Percentiles rank a stretch among this genome's conserved stretches.
Evolutionary conservation across 2,797 vertebrate species (phyloP).

Genomic region (Numenius phaeopus): DNA sequence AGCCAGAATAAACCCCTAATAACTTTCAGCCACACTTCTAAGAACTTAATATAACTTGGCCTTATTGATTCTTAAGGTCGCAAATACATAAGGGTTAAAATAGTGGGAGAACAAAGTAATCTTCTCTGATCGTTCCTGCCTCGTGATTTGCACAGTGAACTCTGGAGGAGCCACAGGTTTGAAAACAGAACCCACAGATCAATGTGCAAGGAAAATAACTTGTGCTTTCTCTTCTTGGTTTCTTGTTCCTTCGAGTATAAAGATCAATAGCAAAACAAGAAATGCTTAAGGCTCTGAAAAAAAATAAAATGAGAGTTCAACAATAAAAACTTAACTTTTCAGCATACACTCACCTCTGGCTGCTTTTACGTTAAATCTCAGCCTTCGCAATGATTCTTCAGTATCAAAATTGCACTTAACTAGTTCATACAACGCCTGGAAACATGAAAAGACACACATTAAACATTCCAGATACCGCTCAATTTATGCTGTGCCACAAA

Average conservation of each 20-base stretch:
- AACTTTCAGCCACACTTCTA: background rate
- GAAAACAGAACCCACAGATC: background rate
- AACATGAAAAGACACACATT: background rate
- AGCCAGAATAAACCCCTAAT: background rate
- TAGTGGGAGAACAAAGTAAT: background rate
- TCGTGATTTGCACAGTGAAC: background rate
- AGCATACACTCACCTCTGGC: slow-evolving; percentile 87
- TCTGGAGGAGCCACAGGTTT: background rate
- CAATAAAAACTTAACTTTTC: background rate
- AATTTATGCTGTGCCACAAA: background rate
- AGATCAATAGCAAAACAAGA: background rate
- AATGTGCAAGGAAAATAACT: background rate
- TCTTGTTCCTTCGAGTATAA: background rate
- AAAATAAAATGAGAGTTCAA: fast-evolving
- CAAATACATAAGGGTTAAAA: background rate
- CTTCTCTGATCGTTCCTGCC: background rate
- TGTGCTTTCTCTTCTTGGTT: background rate
- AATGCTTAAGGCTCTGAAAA: background rate
- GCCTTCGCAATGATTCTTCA: slow-evolving; percentile 93
- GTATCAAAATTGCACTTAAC: slow-evolving; percentile 97
- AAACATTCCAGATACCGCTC: background rate
- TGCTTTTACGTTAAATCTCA: slow-evolving; percentile 94
- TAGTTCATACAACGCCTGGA: slow-evolving; percentile 94
- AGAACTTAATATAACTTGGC: background rate
- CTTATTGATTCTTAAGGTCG: background rate